Percentiles rank a stretch among this genome's conserved stretches.
Evolutionary conservation across 2,888 invertebrate genomes (phyloP).

Genomic region (Thysanoteuthis rhombus): DNA sequence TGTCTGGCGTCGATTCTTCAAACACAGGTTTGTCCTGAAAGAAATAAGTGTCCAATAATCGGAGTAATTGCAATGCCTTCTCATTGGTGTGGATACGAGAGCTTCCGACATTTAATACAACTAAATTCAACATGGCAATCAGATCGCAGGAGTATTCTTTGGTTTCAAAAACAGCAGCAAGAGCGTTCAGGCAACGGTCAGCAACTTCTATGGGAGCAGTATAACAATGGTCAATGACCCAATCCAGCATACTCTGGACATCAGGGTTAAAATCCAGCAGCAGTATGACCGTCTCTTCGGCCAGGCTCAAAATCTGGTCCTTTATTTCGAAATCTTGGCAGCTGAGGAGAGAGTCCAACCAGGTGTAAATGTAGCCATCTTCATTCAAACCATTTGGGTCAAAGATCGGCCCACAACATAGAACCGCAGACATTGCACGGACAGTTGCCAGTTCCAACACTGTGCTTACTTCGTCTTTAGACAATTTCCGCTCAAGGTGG

Average conservation of each 20-base stretch:
- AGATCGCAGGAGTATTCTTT: constrained; percentile 77
- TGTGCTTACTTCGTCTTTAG: constrained; percentile 64
- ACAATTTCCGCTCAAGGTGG: constrained; percentile 57
- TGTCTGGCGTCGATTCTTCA: constrained; percentile 48
- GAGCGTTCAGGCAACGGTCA: constrained; percentile 94
- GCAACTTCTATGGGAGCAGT: constrained; percentile 90
- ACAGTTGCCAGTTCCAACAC: constrained; percentile 72
- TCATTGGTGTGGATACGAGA: constrained; percentile 91
- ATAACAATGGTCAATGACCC: constrained; percentile 98
- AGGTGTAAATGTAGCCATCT: constrained; percentile 89
- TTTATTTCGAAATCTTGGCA: constrained; percentile 76
- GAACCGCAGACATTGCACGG: constrained; percentile 92
- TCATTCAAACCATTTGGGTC: constrained; percentile 83
- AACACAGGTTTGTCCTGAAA: constrained; percentile 76
- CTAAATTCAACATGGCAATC: constrained; percentile 96
- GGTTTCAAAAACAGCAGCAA: constrained; percentile 95
- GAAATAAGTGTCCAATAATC: constrained; percentile 90
- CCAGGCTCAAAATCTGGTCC: constrained; percentile 84
- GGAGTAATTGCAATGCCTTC: constrained; percentile 91
- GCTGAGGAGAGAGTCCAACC: constrained; percentile 90
- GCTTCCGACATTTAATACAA: constrained; percentile 94
- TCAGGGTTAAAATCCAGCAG: constrained; percentile 84
- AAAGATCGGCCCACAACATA: constrained; percentile 96
- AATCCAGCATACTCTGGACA: constrained; percentile 79
- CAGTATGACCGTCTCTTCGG: constrained; percentile 91